Percentiles rank a stretch among this genome's conserved stretches.
phyloP scores from a whole-genome alignment of 2,888 invertebrate species.

The Ashinkailepas kermadecensis region DNA sequence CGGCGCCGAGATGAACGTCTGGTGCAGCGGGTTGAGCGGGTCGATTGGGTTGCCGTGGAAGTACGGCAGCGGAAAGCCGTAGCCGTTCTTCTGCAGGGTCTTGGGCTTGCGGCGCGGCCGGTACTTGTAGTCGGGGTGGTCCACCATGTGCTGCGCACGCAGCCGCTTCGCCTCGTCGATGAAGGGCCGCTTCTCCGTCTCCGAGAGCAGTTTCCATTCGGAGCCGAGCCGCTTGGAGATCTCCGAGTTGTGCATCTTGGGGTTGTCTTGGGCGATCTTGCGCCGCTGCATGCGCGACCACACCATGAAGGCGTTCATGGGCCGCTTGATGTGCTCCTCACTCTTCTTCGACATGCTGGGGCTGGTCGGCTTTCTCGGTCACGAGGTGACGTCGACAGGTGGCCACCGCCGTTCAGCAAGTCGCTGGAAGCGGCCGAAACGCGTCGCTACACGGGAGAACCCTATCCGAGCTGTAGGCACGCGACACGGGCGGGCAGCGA shows the following conservation, averaged over 20 bases:
- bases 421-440: too few relatives aligned
- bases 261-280: conserved; percentile 92
- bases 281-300: conserved; percentile 81
- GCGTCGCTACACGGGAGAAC: too few relatives aligned
- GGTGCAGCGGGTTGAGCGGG: conserved; percentile 35
- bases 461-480: too few relatives aligned
- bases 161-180: conserved; percentile 91
- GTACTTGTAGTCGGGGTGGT: conserved; percentile 87
- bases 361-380: conserved; percentile 24
- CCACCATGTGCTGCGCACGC: conserved; percentile 79
- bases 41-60: conserved; percentile 35
- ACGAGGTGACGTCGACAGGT: conserved; percentile 1
- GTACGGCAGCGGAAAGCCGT: conserved; percentile 85
- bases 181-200: conserved; percentile 82
- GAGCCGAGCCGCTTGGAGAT: conserved; percentile 82
- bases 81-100: conserved; percentile 63
- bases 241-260: conserved; percentile 96
- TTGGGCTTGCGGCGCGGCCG: conserved; percentile 55
- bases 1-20: conserved; percentile 35
- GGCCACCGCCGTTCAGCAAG: too few relatives aligned
- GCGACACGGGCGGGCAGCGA: not conserved
- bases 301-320: conserved; percentile 94
- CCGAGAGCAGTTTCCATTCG: conserved; percentile 84
- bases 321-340: conserved; percentile 82
- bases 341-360: conserved; percentile 49